Evolutionary conservation across 2,113 vertebrate species (phyloP).

Genomic region (Peucedramus taeniatus): DNA sequence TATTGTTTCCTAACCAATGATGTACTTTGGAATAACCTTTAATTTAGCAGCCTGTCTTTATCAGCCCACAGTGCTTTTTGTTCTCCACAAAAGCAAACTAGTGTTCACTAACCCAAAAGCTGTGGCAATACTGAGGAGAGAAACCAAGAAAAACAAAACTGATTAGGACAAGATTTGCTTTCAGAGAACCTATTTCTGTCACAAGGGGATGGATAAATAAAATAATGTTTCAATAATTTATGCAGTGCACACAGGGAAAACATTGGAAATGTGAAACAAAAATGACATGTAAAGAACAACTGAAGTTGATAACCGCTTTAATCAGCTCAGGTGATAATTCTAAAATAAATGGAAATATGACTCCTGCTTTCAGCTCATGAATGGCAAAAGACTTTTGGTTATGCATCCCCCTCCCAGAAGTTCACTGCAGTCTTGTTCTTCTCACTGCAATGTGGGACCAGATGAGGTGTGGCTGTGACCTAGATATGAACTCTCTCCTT

Average conservation of each 20-base stretch:
- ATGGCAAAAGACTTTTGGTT: background rate
- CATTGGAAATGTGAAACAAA: constrained; percentile 50
- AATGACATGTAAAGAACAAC: constrained; percentile 25
- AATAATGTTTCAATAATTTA: constrained; percentile 76
- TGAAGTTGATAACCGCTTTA: constrained; percentile 56
- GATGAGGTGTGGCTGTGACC: background rate
- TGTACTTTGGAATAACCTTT: constrained; percentile 39
- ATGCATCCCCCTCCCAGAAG: background rate
- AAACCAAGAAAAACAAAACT: constrained; percentile 65
- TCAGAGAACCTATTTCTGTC: constrained; percentile 71
- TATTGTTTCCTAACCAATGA: background rate
- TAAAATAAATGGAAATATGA: constrained; percentile 60
- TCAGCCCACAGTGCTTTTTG: constrained; percentile 30
- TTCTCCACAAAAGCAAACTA: constrained; percentile 24
- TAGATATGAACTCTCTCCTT: background rate
- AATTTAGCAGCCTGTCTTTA: constrained; percentile 38
- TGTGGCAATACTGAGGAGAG: constrained; percentile 34
- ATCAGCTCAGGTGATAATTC: constrained; percentile 66
- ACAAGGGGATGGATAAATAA: constrained; percentile 66
- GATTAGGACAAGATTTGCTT: constrained; percentile 68
- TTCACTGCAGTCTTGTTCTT: background rate
- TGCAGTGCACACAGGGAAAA: constrained; percentile 23
- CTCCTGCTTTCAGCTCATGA: constrained; percentile 21
- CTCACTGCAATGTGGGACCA: background rate
- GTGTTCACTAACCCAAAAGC: constrained; percentile 24